Evolutionary conservation across 2,797 vertebrate species (phyloP).

Genomic region (Acridotheres tristis): DNA sequence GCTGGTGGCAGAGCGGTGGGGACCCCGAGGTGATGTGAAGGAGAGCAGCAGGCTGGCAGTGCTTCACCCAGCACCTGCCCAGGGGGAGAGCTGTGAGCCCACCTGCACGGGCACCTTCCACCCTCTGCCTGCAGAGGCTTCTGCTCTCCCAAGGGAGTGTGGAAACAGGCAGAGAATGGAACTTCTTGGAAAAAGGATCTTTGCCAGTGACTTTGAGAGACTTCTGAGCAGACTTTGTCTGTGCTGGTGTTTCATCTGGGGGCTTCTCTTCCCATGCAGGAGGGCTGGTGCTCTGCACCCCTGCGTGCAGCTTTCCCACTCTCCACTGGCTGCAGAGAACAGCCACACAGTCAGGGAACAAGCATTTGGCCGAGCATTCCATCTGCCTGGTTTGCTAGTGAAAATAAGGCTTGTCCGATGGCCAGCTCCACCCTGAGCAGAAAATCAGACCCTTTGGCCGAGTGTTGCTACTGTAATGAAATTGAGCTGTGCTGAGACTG

Average conservation of each 20-base stretch:
- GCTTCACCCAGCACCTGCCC: neutral
- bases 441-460: constrained; percentile 57
- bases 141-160: neutral
- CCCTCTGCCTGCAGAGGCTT: neutral
- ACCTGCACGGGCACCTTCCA: neutral
- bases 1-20: neutral
- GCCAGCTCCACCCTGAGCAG: constrained; percentile 51
- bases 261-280: neutral
- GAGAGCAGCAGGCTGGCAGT: neutral
- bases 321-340: neutral
- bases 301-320: neutral
- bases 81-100: rapidly evolving
- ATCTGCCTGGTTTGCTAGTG: constrained; percentile 42
- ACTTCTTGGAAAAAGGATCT: neutral
- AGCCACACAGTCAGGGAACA: neutral
- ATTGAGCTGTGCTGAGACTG: constrained; percentile 7
- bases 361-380: constrained; percentile 45
- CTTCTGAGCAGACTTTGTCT: neutral
- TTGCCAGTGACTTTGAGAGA: neutral
- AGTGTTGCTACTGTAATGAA: neutral
- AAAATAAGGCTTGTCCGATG: constrained; percentile 28
- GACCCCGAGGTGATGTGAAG: neutral
- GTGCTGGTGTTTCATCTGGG: neutral
- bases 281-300: neutral
- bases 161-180: neutral